Percentiles rank a stretch among this genome's conserved stretches.
Conservation (phyloP, 2,113 vertebrate species). For the Ellobius talpinus region DNA sequence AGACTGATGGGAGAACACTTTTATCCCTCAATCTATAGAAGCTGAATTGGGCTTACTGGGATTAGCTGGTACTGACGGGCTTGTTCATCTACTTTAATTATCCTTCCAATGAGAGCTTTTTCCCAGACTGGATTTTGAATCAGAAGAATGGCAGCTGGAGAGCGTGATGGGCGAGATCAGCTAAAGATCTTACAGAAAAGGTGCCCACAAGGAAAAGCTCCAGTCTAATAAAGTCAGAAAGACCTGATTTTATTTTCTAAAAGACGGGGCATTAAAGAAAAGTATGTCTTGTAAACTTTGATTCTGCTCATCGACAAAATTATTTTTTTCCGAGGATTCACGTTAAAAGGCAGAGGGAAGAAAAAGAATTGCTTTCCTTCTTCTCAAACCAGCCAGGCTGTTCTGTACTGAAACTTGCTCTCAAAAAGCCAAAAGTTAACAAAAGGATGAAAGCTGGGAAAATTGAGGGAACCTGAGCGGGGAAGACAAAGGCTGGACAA, state of each 20-base stretch:
- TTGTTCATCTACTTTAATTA: conserved; percentile 80
- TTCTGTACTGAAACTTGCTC: conserved; percentile 39
- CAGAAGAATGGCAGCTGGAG: conserved; percentile 58
- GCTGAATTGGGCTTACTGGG: conserved; percentile 76
- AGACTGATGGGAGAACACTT: conserved; percentile 39
- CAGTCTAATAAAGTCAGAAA: conserved; percentile 30
- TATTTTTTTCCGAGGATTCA: background rate
- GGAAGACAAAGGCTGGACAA: conserved; percentile 76
- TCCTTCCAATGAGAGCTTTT: conserved; percentile 75
- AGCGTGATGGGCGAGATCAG: conserved; percentile 13
- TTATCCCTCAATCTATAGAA: conserved; percentile 74
- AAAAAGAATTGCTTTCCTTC: background rate
- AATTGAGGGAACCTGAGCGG: conserved; percentile 30
- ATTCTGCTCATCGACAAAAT: conserved; percentile 14
- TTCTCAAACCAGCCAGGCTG: background rate
- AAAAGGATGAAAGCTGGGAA: conserved; percentile 72
- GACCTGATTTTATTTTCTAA: conserved; percentile 48
- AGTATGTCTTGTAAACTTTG: conserved; percentile 41
- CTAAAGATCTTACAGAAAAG: conserved; percentile 68
- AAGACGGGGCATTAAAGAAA: background rate
- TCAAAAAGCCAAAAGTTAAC: conserved; percentile 68
- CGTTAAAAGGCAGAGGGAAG: background rate
- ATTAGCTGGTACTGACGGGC: conserved; percentile 74
- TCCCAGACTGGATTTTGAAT: conserved; percentile 70
- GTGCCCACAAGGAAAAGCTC: conserved; percentile 1